Base-by-base conservation (phyloP, 37 sponge, comb jelly and placozoan species). In the Lycopodina hypogea region DNA sequence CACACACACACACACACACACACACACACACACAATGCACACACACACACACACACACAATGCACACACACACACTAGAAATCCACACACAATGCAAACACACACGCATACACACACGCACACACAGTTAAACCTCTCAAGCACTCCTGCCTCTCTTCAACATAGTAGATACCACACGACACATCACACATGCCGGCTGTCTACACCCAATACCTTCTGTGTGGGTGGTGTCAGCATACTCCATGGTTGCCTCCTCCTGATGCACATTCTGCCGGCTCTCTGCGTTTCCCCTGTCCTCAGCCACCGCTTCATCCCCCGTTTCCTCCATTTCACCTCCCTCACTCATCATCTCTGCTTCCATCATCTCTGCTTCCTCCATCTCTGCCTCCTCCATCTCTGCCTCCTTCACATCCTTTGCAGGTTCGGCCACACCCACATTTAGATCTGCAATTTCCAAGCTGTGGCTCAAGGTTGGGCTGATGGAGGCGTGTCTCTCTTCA, bases 141-240 rank as follows among this genome's bases (percentile, higher is more conserved):
- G n/a, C n/a, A n/a, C n/a, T n/a, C n/a, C n/a, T n/a, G n/a, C n/a
- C n/a, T 45, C 48, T 9, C 48, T 45, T 45, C 48, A n/a, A n/a
- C n/a, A n/a, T n/a, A n/a, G n/a, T n/a, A n/a, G n/a, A n/a, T n/a
- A n/a, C n/a, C n/a, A 45, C 48, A 45, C 4, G 48, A 45, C 50
- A 3, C 56, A 11, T 26, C 57, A 1, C 2, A 38, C 28, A 33
- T 56, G 12, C 57, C 36, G 17, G 36, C 36, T 38, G 1, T 37
- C 2, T 71, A 58, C 26, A 14, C 59, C 26, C 4, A 17, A 11
- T 53, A 73, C 61, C 72, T 60, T 56, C 72, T 32, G 19, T 42
- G 45, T 80, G 81, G 37, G 81, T 81, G 65, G 82, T 73, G 61
- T 81, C 72, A 9, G 82, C 82, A 23, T 53, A 52, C 12, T 57